A percentile compares a stretch with the other conserved stretches of the same genome.
Conservation (phyloP, 2,797 vertebrate species). For the Sebastes hubbsi region DNA sequence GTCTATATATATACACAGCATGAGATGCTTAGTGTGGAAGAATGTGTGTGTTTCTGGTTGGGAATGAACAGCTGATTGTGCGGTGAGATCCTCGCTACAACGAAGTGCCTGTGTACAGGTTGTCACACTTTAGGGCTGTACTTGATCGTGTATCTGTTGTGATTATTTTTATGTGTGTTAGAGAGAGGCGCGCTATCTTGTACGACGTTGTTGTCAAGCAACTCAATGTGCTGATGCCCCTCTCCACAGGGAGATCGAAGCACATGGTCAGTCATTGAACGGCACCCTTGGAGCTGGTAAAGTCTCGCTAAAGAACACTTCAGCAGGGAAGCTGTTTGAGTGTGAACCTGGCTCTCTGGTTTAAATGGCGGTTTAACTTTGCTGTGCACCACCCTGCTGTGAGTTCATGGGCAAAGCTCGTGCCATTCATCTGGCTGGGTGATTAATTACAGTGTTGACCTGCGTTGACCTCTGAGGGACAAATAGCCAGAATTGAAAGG, state of each 20-base stretch:
- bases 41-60: conserved; percentile 52
- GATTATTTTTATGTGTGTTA: not conserved
- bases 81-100: not conserved
- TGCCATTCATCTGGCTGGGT: conserved; percentile 23
- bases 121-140: conserved; percentile 2
- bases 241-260: not conserved
- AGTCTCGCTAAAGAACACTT: not conserved
- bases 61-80: conserved; percentile 69
- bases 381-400: not conserved
- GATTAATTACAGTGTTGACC: conserved; percentile 67
- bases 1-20: conserved; percentile 71
- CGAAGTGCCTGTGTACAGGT: not conserved
- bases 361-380: not conserved
- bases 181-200: not conserved
- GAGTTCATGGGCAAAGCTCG: conserved; percentile 5
- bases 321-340: not conserved
- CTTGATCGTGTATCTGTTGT: not conserved
- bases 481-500: conserved; percentile 27
- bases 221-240: not conserved
- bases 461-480: conserved; percentile 52
- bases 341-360: conserved; percentile 1
- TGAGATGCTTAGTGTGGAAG: conserved; percentile 49
- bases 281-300: not conserved
- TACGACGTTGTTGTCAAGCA: not conserved
- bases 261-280: not conserved